Evolutionary conservation across 2,113 vertebrate species (phyloP).

Genomic region (Argyrosomus japonicus): DNA sequence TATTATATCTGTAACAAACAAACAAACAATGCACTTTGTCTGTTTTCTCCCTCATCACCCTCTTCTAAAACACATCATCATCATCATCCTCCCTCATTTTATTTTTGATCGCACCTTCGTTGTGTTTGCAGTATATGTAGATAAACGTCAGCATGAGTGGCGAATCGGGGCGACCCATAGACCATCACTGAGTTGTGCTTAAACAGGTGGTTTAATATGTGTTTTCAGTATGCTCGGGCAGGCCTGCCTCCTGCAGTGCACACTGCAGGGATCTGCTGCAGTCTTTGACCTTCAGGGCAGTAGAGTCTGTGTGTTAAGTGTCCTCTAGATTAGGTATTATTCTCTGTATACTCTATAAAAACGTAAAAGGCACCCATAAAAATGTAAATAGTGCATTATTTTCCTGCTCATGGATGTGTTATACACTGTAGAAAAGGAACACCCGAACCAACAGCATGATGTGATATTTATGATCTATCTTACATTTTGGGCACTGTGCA

Average conservation of each 20-base stretch:
- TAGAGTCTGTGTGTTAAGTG: too few species aligned
- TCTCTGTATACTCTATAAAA: too few species aligned
- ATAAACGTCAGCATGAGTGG: background rate
- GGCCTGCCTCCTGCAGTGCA: background rate
- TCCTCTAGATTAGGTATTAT: background rate
- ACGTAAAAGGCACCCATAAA: background rate
- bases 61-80: conserved; percentile 18
- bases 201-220: background rate
- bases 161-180: too few species aligned
- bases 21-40: conserved; percentile 12
- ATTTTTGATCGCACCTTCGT: conserved; percentile 2
- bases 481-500: background rate
- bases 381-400: background rate
- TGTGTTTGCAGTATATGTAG: background rate
- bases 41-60: conserved; percentile 20
- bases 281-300: background rate
- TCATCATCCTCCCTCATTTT: background rate
- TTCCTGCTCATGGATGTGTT: too few species aligned
- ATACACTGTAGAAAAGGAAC: background rate
- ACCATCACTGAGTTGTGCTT: background rate
- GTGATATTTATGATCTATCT: background rate
- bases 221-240: background rate
- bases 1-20: conserved; percentile 51
- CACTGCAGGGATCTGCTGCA: background rate
- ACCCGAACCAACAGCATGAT: background rate